Conservation (phyloP, 30 jellyfish, hydroid and myxozoan genomes). For the Aurelia coerulea region DNA sequence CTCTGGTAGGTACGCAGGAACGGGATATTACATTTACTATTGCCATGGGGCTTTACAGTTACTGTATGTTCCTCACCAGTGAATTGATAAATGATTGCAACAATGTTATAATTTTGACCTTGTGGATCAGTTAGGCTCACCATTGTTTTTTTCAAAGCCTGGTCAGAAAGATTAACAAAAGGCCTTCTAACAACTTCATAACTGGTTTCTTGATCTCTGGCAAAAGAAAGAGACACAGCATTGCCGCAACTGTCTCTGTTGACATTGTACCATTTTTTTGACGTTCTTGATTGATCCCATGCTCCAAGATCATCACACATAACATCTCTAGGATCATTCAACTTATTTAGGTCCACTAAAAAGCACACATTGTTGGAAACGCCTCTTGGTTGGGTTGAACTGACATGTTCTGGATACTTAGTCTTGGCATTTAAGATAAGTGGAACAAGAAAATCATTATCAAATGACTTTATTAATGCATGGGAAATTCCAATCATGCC, state of each 20-base stretch:
- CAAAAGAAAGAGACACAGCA: background rate
- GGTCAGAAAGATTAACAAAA: background rate
- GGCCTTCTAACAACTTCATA: constrained; percentile 29
- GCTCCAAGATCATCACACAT: background rate
- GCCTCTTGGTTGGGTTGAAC: too few species aligned
- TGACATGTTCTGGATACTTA: too few species aligned
- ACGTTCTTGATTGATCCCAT: too few species aligned
- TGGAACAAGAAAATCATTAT: too few species aligned
- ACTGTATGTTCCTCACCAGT: constrained; percentile 17
- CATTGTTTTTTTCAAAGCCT: background rate
- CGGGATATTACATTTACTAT: background rate
- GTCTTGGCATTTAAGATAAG: too few species aligned
- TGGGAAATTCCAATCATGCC: too few species aligned
- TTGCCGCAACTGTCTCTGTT: too few species aligned
- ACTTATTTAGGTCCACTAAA: too few species aligned
- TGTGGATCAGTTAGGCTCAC: constrained; percentile 6
- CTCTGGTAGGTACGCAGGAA: constrained; percentile 25
- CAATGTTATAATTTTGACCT: background rate
- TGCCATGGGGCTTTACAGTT: constrained; percentile 9
- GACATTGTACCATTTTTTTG: too few species aligned
- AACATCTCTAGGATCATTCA: too few species aligned
- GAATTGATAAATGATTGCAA: background rate
- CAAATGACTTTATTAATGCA: too few species aligned
- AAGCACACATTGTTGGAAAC: too few species aligned
- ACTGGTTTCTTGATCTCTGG: background rate